phyloP scores from a whole-genome alignment of 2,113 vertebrate genomes.

The Semnopithecus entellus region DNA sequence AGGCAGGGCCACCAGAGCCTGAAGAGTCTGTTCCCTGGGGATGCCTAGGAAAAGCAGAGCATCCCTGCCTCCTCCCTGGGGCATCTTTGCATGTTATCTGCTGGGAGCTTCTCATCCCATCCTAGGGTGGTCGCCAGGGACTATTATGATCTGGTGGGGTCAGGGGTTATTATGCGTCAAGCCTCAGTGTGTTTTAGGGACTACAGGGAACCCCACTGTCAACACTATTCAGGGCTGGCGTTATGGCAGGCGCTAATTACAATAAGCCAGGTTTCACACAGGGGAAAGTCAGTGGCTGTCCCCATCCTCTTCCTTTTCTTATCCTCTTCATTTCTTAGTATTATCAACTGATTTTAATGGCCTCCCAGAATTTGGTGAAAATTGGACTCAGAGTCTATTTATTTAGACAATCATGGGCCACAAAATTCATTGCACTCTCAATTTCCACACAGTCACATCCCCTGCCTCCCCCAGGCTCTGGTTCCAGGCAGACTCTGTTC shows the following conservation, averaged over 20 bases:
- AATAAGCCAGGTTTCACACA: background rate
- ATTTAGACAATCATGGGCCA: constrained; percentile 27
- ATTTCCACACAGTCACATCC: background rate
- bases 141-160: background rate
- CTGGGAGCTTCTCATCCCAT: background rate
- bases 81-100: background rate
- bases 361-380: constrained; percentile 55
- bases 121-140: background rate
- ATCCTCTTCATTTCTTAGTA: background rate
- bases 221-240: background rate
- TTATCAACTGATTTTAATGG: constrained; percentile 36
- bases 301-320: background rate
- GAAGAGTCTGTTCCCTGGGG: background rate
- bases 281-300: background rate
- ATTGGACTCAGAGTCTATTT: constrained; percentile 61
- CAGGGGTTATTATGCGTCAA: background rate
- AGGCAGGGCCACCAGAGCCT: background rate
- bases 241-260: background rate
- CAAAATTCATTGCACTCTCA: constrained; percentile 53
- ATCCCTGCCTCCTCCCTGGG: background rate
- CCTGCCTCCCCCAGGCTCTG: background rate
- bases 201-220: background rate
- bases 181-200: background rate
- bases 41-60: background rate
- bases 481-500: constrained; percentile 44